These are phyloP conservation scores for Drosophila baimaii DNA, from an alignment of 1,140 invertebrate genomes.

Conservation along the genomic window DNA sequence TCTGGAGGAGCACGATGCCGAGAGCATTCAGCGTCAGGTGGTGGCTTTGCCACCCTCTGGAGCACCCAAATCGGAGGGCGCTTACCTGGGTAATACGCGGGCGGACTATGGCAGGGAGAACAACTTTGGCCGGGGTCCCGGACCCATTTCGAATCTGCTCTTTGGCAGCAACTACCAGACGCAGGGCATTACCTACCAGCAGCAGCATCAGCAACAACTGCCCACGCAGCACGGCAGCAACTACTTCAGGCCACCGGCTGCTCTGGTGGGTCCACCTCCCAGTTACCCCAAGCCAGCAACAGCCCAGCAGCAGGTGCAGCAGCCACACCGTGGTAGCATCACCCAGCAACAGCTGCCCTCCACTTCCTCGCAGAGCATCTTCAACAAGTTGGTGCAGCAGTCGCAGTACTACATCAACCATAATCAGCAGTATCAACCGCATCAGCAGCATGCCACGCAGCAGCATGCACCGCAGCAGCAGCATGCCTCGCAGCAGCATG, in stretches of 20 bases:
- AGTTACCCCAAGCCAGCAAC: conserved; percentile 42
- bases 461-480: conserved; percentile 59
- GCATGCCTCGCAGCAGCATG: conserved; percentile 40
- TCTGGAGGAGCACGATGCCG: conserved; percentile 85
- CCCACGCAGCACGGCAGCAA: conserved; percentile 59
- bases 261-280: conserved; percentile 41
- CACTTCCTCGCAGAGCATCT: conserved; percentile 64
- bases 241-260: conserved; percentile 85
- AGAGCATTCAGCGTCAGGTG: conserved; percentile 86
- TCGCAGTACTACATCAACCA: conserved; percentile 85
- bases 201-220: conserved; percentile 63
- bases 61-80: conserved; percentile 21
- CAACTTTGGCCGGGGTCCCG: conserved; percentile 38
- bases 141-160: conserved; percentile 49
- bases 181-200: conserved; percentile 29
- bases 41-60: conserved; percentile 85
- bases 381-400: conserved; percentile 77
- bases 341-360: conserved; percentile 68
- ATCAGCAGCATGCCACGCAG: conserved; percentile 72
- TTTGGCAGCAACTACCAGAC: conserved; percentile 57
- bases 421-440: conserved; percentile 77
- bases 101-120: conserved; percentile 70
- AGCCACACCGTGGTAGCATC: conserved; percentile 46
- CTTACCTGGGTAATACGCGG: conserved; percentile 51
- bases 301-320: conserved; percentile 42